Evolutionary conservation across 2,888 invertebrate species (phyloP).

Genomic region (Argyra leucocephala): DNA sequence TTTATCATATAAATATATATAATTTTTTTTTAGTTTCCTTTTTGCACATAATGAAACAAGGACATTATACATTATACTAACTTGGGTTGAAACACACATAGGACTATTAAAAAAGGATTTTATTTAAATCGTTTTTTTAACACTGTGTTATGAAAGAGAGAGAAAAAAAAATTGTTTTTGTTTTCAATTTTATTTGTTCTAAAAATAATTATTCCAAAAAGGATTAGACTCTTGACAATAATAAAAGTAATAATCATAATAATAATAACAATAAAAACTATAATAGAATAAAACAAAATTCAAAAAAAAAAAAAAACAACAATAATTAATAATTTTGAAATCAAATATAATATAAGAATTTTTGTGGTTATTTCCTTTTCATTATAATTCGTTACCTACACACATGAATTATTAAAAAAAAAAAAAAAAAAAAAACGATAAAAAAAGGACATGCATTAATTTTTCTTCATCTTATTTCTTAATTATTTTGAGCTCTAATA

Average conservation of each 20-base stretch:
- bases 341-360: no score
- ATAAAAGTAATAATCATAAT: neutral
- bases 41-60: neutral
- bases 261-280: neutral
- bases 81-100: neutral
- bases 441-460: no score
- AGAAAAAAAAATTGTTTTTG: neutral
- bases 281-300: no score
- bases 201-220: neutral
- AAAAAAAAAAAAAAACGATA: no score
- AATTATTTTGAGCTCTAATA: no score
- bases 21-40: neutral
- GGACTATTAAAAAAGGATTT: neutral
- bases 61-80: neutral
- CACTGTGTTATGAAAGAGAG: neutral
- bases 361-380: no score
- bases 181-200: neutral
- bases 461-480: no score
- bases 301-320: neutral
- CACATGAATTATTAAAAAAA: no score
- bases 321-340: neutral
- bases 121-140: neutral
- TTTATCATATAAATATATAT: neutral
- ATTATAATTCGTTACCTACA: no score
- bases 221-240: neutral